Evolutionary conservation across 2,113 vertebrate genomes (phyloP), one percentile per base, ranked within the genome.

Genomic region (Oceanites oceanicus): DNA sequence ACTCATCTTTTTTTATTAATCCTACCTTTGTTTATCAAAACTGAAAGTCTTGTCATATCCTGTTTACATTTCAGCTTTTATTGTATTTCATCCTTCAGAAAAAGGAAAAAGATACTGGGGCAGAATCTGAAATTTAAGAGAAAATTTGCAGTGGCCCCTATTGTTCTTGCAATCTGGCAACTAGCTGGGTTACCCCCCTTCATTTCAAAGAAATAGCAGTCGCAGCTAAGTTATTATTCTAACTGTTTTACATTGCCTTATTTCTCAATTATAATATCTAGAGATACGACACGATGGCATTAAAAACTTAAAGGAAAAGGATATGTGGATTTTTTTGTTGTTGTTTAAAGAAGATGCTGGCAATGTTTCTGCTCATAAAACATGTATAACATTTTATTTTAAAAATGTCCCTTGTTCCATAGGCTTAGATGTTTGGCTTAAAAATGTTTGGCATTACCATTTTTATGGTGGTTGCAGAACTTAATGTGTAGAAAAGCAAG

Each of bases 11-110:
- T 96, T 84, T 91, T 68, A 86, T 87, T 85, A 91, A 59, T 62
- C n/a, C 25, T 74, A 47, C 50, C 36, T 88, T 93, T 75, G 30
- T 63, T 62, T 78, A 96, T 89, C 88, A 68, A 75, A 92, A 62
- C 36, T 30, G 67, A 94, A 96, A 83, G 40, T 85, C 73, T 89
- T 90, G 68, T 56, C 49, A 26, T 62, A 72, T 59, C 49, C 59
- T 86, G 74, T 91, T 97, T 90, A 90, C n/a, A 34, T 94, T 95
- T 86, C 59, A 71, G 29, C 52, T 73, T 79, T 82, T 62, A 42
- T 68, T 92, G 94, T 74, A 85, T 86, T 88, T 83, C 40, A 29
- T 52, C 26, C 49, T 88, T 75, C 21, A 38, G 68, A 62, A 29
- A 59, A 81, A 72, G 9, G 10, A 59, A 19, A n/a, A 86, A 73